Percentiles rank a stretch among this genome's conserved stretches.
Evolutionary conservation across 2,888 invertebrate genomes (phyloP).

Genomic region (Slavum lentiscoides): DNA sequence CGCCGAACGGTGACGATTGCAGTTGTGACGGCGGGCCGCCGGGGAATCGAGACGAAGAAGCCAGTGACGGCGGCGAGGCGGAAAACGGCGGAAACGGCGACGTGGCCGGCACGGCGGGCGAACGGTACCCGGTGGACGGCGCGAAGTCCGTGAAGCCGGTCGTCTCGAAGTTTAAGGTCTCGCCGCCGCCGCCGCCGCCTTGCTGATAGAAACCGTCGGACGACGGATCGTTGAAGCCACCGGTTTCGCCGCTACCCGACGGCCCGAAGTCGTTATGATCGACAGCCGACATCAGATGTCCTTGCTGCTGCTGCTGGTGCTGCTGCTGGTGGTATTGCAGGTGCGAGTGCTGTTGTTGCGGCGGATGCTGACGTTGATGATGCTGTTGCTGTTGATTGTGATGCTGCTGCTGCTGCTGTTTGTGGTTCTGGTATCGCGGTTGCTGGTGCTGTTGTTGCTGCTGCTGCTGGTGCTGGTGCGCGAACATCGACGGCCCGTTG

Average conservation of each 20-base stretch:
- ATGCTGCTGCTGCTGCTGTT: constrained; percentile 3
- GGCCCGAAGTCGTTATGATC: constrained; percentile 26
- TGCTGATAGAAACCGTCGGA: constrained; percentile 8
- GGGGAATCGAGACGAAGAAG: background rate
- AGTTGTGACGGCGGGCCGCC: too few relatives aligned
- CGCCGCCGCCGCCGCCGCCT: constrained; percentile 25
- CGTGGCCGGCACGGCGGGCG: constrained; percentile 14
- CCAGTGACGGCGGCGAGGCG: constrained; percentile 1
- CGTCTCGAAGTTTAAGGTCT: constrained; percentile 15
- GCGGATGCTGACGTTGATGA: background rate
- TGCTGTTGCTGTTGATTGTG: background rate
- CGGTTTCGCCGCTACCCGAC: constrained; percentile 25
- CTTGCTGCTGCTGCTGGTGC: background rate
- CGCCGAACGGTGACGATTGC: constrained; percentile 1
- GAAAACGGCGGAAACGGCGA: constrained; percentile 5
- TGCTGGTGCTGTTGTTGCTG: constrained; percentile 22
- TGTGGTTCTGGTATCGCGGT: background rate
- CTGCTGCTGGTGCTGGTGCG: constrained; percentile 4
- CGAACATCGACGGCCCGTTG: constrained; percentile 15
- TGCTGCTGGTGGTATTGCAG: constrained; percentile 1
- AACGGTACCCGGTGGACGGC: constrained; percentile 19
- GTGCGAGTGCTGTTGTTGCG: constrained; percentile 1
- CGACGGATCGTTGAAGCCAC: constrained; percentile 24
- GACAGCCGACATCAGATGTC: background rate
- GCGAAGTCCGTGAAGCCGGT: constrained; percentile 27